A percentile compares a stretch with the other conserved stretches of the same genome.
phyloP scores from a whole-genome alignment of 2,113 vertebrate genomes.

The Spermophilus dauricus region DNA sequence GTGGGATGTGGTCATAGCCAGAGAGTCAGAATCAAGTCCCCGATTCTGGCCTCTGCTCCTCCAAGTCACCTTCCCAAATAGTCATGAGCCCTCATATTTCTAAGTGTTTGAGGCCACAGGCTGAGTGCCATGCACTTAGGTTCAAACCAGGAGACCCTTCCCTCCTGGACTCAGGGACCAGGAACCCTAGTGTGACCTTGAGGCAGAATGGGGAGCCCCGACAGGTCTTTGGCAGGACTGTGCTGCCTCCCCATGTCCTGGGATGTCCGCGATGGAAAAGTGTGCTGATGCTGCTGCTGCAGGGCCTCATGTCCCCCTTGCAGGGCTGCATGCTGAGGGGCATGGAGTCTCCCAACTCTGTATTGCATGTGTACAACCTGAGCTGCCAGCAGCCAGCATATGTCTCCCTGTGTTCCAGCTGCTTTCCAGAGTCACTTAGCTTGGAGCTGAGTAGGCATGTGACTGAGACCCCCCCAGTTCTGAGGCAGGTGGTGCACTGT shows the following conservation, averaged over 20 bases:
- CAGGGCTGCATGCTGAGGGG: too few species aligned
- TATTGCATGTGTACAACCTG: not conserved
- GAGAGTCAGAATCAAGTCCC: not conserved
- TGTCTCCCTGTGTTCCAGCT: not conserved
- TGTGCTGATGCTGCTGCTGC: accelerated
- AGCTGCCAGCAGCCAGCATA: accelerated
- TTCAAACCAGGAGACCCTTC: not conserved
- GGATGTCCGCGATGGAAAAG: too few species aligned
- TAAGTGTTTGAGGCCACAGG: not conserved
- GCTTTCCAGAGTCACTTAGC: not conserved
- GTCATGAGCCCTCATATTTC: not conserved
- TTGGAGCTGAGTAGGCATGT: not conserved
- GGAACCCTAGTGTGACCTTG: not conserved
- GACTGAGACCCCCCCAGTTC: not conserved
- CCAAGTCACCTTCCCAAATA: not conserved
- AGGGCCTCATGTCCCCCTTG: too few species aligned
- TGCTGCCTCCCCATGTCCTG: not conserved
- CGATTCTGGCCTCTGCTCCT: too few species aligned
- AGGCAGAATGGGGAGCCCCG: not conserved
- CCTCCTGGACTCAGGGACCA: not conserved
- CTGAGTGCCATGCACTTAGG: not conserved
- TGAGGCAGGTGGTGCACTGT: not conserved
- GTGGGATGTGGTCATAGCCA: not conserved
- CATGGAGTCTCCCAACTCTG: not conserved
- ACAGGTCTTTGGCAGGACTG: accelerated